phyloP scores from a whole-genome alignment of 2,888 invertebrate species.

The Netelia inedita region DNA sequence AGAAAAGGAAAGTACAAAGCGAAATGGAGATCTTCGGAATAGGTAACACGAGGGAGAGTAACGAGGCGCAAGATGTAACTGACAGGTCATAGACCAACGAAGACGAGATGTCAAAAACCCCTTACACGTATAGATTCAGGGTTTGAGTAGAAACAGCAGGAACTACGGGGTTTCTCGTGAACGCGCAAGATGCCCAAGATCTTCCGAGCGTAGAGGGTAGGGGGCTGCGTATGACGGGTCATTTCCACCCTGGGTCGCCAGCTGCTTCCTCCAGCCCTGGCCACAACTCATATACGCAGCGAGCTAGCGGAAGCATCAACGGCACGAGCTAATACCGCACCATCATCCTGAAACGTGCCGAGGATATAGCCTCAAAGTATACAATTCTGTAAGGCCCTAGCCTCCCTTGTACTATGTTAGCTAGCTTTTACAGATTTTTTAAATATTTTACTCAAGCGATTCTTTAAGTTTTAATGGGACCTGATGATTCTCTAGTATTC shows the following conservation, averaged over 20 bases:
- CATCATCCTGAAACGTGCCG: constrained; percentile 39
- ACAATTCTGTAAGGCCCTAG: background rate
- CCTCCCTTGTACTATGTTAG: no score
- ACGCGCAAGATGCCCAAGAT: constrained; percentile 53
- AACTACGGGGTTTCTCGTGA: constrained; percentile 39
- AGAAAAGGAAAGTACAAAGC: background rate
- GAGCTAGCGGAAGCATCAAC: constrained; percentile 64
- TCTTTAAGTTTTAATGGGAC: no score
- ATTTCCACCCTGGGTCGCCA: constrained; percentile 76
- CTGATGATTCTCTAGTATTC: no score
- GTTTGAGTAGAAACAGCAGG: constrained; percentile 53
- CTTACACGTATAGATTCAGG: constrained; percentile 46
- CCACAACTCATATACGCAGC: constrained; percentile 66
- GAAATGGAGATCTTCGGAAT: background rate
- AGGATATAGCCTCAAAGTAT: constrained; percentile 46
- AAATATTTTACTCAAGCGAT: no score
- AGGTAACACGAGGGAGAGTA: constrained; percentile 1
- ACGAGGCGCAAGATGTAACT: constrained; percentile 37
- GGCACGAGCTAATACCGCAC: constrained; percentile 51
- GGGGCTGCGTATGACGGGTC: constrained; percentile 78
- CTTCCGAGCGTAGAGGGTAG: constrained; percentile 54
- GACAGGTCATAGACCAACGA: constrained; percentile 59
- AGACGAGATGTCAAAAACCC: constrained; percentile 59
- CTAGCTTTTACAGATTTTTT: no score
- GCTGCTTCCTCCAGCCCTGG: constrained; percentile 73